phyloP scores from a whole-genome alignment of 2,113 vertebrate species.

The Macrotus californicus region DNA sequence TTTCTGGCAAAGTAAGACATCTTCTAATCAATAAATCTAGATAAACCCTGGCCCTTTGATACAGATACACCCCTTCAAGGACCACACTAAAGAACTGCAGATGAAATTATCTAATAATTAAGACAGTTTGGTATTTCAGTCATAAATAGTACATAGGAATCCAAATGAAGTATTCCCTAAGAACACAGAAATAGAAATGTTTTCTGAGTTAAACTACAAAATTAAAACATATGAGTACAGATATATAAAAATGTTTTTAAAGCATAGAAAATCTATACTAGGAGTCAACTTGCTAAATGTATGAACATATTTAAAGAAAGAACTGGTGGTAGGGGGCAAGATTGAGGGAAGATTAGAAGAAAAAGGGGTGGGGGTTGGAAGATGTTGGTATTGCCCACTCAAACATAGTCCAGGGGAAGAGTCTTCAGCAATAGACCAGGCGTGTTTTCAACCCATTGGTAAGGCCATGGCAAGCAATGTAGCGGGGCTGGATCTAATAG shows the following conservation, averaged over 20 bases:
- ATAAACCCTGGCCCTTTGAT: background rate
- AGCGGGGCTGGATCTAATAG: background rate
- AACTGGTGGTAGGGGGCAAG: background rate
- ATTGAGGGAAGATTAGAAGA: background rate
- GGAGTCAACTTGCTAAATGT: background rate
- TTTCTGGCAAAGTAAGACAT: slow-evolving; percentile 8
- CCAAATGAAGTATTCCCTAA: background rate
- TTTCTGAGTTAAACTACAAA: slow-evolving; percentile 44
- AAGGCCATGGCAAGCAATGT: background rate
- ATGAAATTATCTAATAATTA: slow-evolving; percentile 37
- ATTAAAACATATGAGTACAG: background rate
- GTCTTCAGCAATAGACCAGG: background rate
- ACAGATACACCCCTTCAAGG: background rate
- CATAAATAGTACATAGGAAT: background rate
- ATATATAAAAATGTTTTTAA: background rate
- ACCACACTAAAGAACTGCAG: slow-evolving; percentile 1
- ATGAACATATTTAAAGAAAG: background rate
- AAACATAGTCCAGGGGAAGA: background rate
- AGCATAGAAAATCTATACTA: background rate
- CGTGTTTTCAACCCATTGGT: background rate
- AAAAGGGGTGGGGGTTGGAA: background rate
- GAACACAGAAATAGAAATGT: slow-evolving; percentile 5
- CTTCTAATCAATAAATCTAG: slow-evolving; percentile 1
- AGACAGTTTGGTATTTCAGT: slow-evolving; percentile 8
- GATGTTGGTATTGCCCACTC: background rate